phyloP scores from a whole-genome alignment of 2,797 vertebrate genomes.

The Aplochiton taeniatus region DNA sequence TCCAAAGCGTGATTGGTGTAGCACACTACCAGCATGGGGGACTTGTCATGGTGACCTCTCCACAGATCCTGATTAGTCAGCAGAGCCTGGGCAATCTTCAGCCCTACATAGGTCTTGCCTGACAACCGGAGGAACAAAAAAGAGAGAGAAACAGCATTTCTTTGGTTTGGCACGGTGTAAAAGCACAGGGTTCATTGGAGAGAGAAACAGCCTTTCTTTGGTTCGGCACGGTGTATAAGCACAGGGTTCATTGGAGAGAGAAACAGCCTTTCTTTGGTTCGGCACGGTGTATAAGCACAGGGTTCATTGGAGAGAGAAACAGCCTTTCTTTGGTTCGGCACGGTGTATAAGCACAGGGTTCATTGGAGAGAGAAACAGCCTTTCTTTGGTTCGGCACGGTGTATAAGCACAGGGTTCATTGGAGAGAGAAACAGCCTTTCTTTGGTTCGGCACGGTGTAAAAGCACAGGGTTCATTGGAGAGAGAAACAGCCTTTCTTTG shows the following conservation, averaged over 20 bases:
- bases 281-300: too few species aligned
- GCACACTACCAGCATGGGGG: conserved; percentile 90
- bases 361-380: background rate
- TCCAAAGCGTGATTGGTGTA: conserved; percentile 97
- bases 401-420: too few species aligned
- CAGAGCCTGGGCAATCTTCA: conserved; percentile 89
- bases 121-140: conserved; percentile 41
- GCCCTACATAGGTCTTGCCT: conserved; percentile 93
- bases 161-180: too few species aligned
- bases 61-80: conserved; percentile 77
- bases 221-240: too few species aligned
- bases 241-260: background rate
- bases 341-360: too few species aligned
- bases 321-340: too few species aligned
- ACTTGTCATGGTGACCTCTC: conserved; percentile 30
- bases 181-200: too few species aligned
- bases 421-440: background rate
- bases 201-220: background rate
- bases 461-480: too few species aligned
- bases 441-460: too few species aligned
- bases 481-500: background rate
- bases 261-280: too few species aligned
- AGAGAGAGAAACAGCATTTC: background rate
- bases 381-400: too few species aligned
- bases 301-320: background rate